Conservation (phyloP, 1,140 invertebrate genomes). For the Cydia strobilella region DNA sequence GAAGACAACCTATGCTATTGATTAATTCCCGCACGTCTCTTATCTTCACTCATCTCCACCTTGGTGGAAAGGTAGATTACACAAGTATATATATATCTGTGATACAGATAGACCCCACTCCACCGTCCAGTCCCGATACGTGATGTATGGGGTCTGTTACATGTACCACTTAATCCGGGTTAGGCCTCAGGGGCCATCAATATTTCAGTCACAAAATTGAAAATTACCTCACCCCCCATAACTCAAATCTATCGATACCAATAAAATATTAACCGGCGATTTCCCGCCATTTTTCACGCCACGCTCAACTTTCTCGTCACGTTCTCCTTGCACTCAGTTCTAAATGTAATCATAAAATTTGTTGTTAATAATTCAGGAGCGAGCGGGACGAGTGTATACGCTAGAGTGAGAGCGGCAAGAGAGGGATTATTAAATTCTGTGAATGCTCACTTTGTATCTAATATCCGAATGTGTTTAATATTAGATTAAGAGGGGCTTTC, state of each 20-base stretch:
- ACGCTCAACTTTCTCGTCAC: constrained; percentile 66
- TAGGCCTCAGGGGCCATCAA: constrained; percentile 57
- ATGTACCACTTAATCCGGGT: constrained; percentile 7
- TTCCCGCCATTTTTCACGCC: constrained; percentile 71
- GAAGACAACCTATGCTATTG: too few species aligned
- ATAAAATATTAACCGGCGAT: constrained; percentile 76
- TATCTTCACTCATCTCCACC: too few species aligned
- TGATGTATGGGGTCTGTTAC: not conserved
- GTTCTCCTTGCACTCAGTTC: constrained; percentile 66
- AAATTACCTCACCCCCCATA: constrained; percentile 68
- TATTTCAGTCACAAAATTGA: constrained; percentile 76
- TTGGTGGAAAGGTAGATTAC: too few species aligned
- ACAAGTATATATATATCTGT: not conserved
- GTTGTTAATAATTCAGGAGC: constrained; percentile 76
- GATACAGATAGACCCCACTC: not conserved
- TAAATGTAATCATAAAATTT: constrained; percentile 79
- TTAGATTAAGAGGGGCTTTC: constrained; percentile 71
- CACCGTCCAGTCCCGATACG: not conserved
- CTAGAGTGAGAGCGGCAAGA: constrained; percentile 50
- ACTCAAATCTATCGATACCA: constrained; percentile 74
- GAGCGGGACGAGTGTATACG: constrained; percentile 44
- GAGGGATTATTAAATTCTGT: constrained; percentile 77
- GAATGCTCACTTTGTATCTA: constrained; percentile 79
- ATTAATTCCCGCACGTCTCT: too few species aligned
- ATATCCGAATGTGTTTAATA: constrained; percentile 78